A percentile compares a stretch with the other conserved stretches of the same genome.
Conservation (phyloP, 2,113 vertebrate genomes). For the Cygnus atratus region DNA sequence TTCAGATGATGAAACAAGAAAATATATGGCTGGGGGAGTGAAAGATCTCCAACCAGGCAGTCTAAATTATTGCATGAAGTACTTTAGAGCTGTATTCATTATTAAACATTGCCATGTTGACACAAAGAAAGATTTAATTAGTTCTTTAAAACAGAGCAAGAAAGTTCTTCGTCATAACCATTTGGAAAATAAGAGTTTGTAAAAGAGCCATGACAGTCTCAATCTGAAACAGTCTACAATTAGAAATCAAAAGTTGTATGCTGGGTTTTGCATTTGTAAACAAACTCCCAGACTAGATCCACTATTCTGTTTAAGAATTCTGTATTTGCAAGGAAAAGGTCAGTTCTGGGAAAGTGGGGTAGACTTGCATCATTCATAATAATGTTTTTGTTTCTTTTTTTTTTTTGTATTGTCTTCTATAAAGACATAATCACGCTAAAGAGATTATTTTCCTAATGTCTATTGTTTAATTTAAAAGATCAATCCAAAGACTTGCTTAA, state of each 20-base stretch:
- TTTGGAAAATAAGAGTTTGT: not conserved
- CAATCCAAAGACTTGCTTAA: not conserved
- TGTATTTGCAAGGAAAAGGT: not conserved
- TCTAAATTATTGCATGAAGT: not conserved
- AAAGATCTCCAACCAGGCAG: not conserved
- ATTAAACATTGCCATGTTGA: not conserved
- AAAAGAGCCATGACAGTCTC: not conserved
- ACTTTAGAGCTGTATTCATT: not conserved
- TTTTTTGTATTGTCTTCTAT: not conserved
- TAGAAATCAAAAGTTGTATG: not conserved
- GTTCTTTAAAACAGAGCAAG: not conserved
- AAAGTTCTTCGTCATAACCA: not conserved
- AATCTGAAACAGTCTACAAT: not conserved
- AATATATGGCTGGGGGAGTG: not conserved
- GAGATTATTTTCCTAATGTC: not conserved
- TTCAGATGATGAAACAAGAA: not conserved
- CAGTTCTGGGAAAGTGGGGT: not conserved
- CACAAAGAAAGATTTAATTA: not conserved
- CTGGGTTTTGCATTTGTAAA: not conserved
- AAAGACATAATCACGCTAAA: not conserved
- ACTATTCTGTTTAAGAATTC: not conserved
- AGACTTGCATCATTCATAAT: not conserved
- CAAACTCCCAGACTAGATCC: not conserved
- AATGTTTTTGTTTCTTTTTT: not conserved
- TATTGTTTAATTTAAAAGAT: not conserved